Percentiles rank a stretch among this genome's conserved stretches.
Evolutionary conservation across 2,797 vertebrate genomes (phyloP).

Genomic region (Mallotus villosus): DNA sequence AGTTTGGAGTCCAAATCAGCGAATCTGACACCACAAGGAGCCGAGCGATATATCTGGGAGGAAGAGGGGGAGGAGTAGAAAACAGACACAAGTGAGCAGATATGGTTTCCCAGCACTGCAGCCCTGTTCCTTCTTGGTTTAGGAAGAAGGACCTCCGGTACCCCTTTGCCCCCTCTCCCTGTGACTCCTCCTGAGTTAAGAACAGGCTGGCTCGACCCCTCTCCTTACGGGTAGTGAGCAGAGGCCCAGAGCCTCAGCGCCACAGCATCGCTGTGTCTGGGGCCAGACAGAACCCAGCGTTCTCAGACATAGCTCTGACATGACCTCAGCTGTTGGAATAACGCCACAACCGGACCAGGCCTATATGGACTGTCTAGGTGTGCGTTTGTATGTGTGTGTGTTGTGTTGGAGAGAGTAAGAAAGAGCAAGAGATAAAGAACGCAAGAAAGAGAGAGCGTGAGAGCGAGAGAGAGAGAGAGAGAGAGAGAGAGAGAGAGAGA

Average conservation of each 20-base stretch:
- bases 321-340: constrained; percentile 4
- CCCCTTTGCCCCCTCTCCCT: neutral
- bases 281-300: neutral
- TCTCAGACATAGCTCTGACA: neutral
- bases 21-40: neutral
- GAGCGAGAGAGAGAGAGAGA: neutral
- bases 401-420: constrained; percentile 15
- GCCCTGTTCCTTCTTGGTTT: neutral
- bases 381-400: constrained; percentile 9
- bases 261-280: neutral
- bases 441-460: neutral
- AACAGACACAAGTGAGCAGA: neutral
- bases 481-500: neutral
- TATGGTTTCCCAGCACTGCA: neutral
- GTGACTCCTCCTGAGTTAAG: constrained; percentile 3
- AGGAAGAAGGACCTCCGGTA: neutral
- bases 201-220: neutral
- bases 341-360: neutral
- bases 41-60: neutral
- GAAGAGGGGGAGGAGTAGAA: neutral
- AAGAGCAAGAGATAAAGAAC: constrained; percentile 12
- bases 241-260: neutral
- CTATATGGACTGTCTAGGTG: neutral
- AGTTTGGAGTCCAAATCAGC: neutral
- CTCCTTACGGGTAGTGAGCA: neutral